Evolutionary conservation across 2,888 invertebrate genomes (phyloP).

Genomic region (Microdon myrmicae): DNA sequence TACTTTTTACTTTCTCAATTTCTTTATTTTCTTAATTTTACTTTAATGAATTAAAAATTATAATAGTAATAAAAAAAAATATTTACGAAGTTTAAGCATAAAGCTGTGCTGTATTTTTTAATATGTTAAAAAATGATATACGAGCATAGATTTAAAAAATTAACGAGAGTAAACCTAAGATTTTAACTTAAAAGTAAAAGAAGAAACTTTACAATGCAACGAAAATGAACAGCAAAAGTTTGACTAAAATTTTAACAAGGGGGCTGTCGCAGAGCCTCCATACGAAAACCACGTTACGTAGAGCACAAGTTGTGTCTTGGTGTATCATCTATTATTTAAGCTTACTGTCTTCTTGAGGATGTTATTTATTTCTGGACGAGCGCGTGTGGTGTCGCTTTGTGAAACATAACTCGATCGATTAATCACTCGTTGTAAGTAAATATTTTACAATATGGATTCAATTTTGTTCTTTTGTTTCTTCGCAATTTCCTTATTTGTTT

Average conservation of each 20-base stretch:
- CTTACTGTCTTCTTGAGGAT: no score
- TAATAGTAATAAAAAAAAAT: conserved; percentile 19
- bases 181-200: conserved; percentile 6
- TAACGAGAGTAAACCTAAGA: no score
- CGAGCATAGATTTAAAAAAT: no score
- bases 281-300: no score
- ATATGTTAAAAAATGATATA: no score
- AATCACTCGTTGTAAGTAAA: conserved; percentile 49
- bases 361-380: no score
- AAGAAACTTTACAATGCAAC: conserved; percentile 18
- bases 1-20: conserved; percentile 7
- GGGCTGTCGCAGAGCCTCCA: no score
- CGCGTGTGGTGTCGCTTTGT: no score
- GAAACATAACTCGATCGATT: no score
- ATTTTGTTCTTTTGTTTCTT: conserved; percentile 11
- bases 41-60: conserved; percentile 17
- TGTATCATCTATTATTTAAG: no score
- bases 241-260: conserved; percentile 43
- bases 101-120: conserved; percentile 26
- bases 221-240: conserved; percentile 44
- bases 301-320: no score
- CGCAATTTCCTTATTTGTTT: conserved; percentile 43
- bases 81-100: conserved; percentile 8
- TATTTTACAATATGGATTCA: conserved; percentile 36
- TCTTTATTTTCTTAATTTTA: conserved; percentile 15